These are phyloP conservation scores for Azorinus chamasolen DNA, from an alignment of 2,888 invertebrate genomes.

Conservation along the genomic window DNA sequence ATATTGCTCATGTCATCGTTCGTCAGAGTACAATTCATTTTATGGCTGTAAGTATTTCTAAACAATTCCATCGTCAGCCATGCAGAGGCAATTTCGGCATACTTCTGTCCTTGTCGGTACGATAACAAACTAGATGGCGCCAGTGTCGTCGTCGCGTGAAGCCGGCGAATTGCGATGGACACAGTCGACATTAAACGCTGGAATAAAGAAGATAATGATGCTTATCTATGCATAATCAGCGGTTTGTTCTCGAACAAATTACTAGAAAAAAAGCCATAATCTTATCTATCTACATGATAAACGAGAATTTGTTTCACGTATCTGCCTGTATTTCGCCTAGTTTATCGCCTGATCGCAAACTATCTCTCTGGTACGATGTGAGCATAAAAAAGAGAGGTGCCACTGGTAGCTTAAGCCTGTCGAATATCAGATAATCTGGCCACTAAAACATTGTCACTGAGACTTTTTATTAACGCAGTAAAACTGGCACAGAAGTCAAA, in stretches of 20 bases:
- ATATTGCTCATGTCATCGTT: slow-evolving; percentile 35
- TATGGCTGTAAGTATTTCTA: slow-evolving; percentile 47
- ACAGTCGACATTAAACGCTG: slow-evolving; percentile 51
- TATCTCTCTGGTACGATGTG: slow-evolving; percentile 37
- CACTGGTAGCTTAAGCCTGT: not conserved
- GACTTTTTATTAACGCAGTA: too few species aligned
- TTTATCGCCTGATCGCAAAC: slow-evolving; percentile 51
- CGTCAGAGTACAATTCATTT: slow-evolving; percentile 47
- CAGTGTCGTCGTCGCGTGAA: slow-evolving; percentile 49
- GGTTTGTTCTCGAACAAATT: slow-evolving; percentile 62
- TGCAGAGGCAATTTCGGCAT: slow-evolving; percentile 57
- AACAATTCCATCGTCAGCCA: slow-evolving; percentile 53
- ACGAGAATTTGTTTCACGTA: slow-evolving; percentile 44
- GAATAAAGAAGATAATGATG: slow-evolving; percentile 52
- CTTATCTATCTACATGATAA: slow-evolving; percentile 63
- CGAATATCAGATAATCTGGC: too few species aligned
- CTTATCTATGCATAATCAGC: slow-evolving; percentile 53
- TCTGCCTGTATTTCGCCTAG: slow-evolving; percentile 45
- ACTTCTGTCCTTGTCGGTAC: slow-evolving; percentile 35
- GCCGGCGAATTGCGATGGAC: slow-evolving; percentile 43
- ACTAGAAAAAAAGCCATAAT: slow-evolving; percentile 52
- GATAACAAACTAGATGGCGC: slow-evolving; percentile 54
- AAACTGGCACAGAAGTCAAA: too few species aligned
- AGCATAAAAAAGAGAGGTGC: slow-evolving; percentile 49
- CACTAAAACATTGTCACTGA: too few species aligned